Base-by-base conservation (phyloP, 2,113 vertebrate species). In the Clinocottus analis region DNA sequence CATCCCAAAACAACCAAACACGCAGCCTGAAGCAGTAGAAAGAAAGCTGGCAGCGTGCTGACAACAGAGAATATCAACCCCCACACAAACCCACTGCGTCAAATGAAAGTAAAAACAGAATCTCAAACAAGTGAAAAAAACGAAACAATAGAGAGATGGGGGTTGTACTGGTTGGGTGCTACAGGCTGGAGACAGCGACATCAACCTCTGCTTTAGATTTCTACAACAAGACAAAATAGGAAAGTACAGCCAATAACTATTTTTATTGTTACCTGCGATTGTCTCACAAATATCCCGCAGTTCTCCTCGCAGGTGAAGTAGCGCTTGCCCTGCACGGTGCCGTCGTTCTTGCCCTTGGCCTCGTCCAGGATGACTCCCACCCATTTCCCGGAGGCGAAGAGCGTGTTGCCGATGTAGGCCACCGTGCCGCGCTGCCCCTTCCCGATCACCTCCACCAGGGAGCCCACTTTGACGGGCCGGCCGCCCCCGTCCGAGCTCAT, bases 331-430 rank as follows among this genome's bases (percentile, higher is more conserved):
- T 99, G 98, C 84, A 99, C 98, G 0, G 96, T 99, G 62, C 98
- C 98, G 0, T 99, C 97, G 0, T 99, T 99, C 95, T 99, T 99
- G 90, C 98, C 98, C 74, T 96, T 98, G 9, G 98, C 92, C 85
- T 99, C 97, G 5, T 99, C 97, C 92, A 99, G 93, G 92, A 99
- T 97, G 83, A 99, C 97, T 0, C 98, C 98, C 0, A 99, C 98
- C 98, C 98, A 99, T 25, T 99, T 99, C 1, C 98, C 98, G 0
- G 97, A 97, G 93, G 98, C 97, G 17, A 99, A 99, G 0, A 98
- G 95, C 0, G 98, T 99, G 91, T 95, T 96, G 0, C 98, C 98
- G 1, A 99, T 96, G 56, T 97, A 99, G 23, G 97, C 98, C 91
- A 99, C 98, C 0, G 96, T 97, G 19, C 98, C 98, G 0, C 96